Evolutionary conservation across 1,140 invertebrate species (phyloP).

Genomic region (Lordiphosa stackelbergi): DNA sequence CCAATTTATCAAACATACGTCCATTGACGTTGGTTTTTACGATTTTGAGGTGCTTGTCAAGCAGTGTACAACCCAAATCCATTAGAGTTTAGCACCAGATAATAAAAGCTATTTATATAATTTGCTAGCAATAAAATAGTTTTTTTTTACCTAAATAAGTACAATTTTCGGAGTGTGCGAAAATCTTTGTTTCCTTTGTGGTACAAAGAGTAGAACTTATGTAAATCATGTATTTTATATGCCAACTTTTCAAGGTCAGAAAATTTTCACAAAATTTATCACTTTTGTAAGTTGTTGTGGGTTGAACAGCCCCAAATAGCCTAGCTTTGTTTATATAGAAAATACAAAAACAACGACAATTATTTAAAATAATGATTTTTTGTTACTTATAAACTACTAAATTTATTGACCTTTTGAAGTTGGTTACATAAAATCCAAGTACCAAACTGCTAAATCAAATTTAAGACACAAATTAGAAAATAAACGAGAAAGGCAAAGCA

Average conservation of each 20-base stretch:
- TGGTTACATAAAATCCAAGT: not conserved
- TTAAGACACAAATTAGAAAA: too few species aligned
- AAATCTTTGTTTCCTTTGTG: not conserved
- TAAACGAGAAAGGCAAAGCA: too few species aligned
- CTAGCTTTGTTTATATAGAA: constrained; percentile 11
- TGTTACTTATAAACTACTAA: too few species aligned
- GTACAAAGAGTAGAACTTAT: too few species aligned
- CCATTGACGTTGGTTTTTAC: constrained; percentile 31
- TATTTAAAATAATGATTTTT: too few species aligned
- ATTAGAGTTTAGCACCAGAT: constrained; percentile 42
- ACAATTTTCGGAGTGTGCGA: not conserved
- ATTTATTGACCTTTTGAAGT: constrained; percentile 18
- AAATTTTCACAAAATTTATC: too few species aligned
- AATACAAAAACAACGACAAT: not conserved
- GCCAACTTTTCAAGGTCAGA: too few species aligned
- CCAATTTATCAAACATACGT: constrained; percentile 41
- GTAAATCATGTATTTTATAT: too few species aligned
- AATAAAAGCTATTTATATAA: constrained; percentile 39
- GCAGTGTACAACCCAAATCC: constrained; percentile 46
- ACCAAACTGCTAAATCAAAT: too few species aligned
- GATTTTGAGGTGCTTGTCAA: constrained; percentile 37
- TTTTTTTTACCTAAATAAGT: not conserved
- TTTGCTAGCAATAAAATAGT: not conserved
- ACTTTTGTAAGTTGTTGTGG: too few species aligned
- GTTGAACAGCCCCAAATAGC: too few species aligned